Percentiles rank a stretch among this genome's conserved stretches.
Conservation (phyloP, 2,888 invertebrate genomes). For the Lasius platythorax region DNA sequence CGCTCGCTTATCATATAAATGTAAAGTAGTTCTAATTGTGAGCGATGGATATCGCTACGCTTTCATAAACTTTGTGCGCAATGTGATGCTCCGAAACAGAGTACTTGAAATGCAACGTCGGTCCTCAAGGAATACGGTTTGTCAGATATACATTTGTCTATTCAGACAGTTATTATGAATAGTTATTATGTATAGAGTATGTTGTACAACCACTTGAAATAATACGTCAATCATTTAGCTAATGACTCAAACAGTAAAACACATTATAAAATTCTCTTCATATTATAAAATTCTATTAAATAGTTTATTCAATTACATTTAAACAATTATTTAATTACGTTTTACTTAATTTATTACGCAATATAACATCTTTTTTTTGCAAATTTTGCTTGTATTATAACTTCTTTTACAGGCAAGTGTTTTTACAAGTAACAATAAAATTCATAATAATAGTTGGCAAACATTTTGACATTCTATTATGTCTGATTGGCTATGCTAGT, state of each 20-base stretch:
- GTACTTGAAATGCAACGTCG: conserved; percentile 27
- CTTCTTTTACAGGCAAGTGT: not conserved
- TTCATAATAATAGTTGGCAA: not conserved
- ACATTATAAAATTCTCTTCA: not conserved
- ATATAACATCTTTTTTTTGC: not conserved
- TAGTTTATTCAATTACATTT: not conserved
- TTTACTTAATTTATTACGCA: conserved; percentile 4
- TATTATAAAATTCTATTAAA: not conserved
- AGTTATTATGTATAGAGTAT: not conserved
- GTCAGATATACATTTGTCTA: not conserved
- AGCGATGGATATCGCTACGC: not conserved
- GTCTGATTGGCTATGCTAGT: not conserved
- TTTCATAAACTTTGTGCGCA: conserved; percentile 27
- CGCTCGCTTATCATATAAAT: conserved; percentile 10
- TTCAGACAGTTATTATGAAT: not conserved
- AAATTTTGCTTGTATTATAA: not conserved
- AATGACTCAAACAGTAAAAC: not conserved
- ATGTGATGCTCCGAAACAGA: not conserved
- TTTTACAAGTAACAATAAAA: not conserved
- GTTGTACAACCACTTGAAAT: not conserved
- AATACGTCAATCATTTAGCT: not conserved
- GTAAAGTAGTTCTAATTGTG: conserved; percentile 40
- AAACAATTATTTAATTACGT: not conserved
- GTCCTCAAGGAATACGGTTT: conserved; percentile 27
- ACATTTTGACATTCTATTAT: not conserved